These are phyloP conservation scores for Heliothis subflexa DNA, from an alignment of 1,140 invertebrate genomes.

Conservation along the genomic window DNA sequence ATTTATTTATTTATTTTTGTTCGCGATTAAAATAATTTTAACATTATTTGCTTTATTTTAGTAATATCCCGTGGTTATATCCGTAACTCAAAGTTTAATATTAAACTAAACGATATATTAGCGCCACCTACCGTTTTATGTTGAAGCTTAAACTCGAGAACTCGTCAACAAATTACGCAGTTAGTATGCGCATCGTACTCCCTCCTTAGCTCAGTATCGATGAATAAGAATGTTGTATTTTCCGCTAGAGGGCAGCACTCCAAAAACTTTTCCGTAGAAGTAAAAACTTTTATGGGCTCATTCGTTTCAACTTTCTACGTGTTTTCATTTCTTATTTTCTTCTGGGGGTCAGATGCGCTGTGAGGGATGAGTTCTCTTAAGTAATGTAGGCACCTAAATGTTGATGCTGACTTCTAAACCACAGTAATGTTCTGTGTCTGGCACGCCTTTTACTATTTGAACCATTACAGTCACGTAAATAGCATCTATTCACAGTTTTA, in stretches of 20 bases:
- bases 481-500: slow-evolving; percentile 4
- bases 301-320: neutral
- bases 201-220: neutral
- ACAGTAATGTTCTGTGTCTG: slow-evolving; percentile 8
- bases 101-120: neutral
- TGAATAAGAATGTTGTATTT: neutral
- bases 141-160: neutral
- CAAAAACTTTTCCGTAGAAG: slow-evolving; percentile 27
- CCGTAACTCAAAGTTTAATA: neutral
- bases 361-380: neutral
- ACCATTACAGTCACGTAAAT: slow-evolving; percentile 27
- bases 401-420: neutral
- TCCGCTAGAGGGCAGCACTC: slow-evolving; percentile 44
- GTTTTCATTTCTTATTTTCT: neutral
- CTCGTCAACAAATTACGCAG: neutral
- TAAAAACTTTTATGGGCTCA: neutral
- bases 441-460: slow-evolving; percentile 1
- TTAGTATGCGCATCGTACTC: neutral
- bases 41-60: neutral
- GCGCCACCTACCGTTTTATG: neutral
- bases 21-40: no score
- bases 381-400: no score
- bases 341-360: neutral
- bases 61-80: neutral
- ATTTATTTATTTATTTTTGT: no score